Evolutionary conservation across 2,888 invertebrate genomes (phyloP), one percentile per base, ranked within the genome.

Genomic region (Sabatieria punctata): DNA sequence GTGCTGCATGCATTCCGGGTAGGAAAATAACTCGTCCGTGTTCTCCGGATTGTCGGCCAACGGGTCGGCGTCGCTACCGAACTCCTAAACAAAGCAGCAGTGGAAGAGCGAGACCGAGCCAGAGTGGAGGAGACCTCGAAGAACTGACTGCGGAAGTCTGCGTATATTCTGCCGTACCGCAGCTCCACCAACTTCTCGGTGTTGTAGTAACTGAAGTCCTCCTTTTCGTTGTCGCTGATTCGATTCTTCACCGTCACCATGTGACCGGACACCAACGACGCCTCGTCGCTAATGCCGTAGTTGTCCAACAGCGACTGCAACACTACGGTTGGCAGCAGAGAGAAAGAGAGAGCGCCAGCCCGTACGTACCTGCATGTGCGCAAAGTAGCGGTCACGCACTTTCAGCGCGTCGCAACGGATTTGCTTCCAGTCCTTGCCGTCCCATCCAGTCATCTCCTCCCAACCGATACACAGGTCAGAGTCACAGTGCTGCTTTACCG

Each of bases 121-220:
- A n/a, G n/a, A n/a, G n/a, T n/a, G n/a, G n/a, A n/a, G n/a, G n/a
- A n/a, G n/a, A n/a, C 57, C 41, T 52, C 51, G 21, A 59, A 56
- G 46, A 60, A 59, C n/a, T 47, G 44, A 8, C 38, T 41, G 1
- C 60, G 52, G 36, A 54, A 59, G 18, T 52, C 40, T 22, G 41
- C 21, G 33, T 45, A 56, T 25, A 60, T 48, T 41, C 53, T 53
- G 25, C 51, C 51, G 36, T 59, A 47, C 23, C 55, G 57, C 33
- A 58, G 52, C 43, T 62, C 60, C 23, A 63, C 57, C 41, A 60
- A 52, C 39, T 57, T 55, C 41, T 57, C 56, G 4, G 60, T 58
- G 42, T 59, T 58, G 49, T 57, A 60, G 52, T 57, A 60, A n/a
- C 55, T 53, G 46, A 55, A 59, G 46, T 59, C 57, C 42, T 57